Evolutionary conservation across 1,140 invertebrate genomes (phyloP).

Genomic region (Steinernema khuongi): DNA sequence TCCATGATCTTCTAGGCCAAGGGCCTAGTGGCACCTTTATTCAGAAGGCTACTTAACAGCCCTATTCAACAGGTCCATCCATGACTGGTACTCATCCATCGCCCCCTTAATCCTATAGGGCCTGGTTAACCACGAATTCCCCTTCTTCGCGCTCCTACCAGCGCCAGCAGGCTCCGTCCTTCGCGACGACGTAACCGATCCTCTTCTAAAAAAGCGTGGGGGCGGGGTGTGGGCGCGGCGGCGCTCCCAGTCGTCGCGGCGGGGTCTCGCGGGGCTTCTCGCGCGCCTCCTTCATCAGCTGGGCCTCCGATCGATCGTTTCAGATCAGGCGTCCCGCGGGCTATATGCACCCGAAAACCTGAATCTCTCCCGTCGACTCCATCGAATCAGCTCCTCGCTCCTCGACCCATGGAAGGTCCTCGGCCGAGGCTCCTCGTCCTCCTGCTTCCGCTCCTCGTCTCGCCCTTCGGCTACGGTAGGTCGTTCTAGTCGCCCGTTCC

Average conservation of each 20-base stretch:
- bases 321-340: constrained; percentile 1
- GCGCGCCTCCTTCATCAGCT: neutral
- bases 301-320: constrained; percentile 16
- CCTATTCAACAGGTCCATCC: too few species aligned
- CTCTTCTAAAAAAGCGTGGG: too few species aligned
- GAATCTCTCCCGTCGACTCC: neutral
- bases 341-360: constrained; percentile 10
- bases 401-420: neutral
- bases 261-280: neutral
- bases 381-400: neutral
- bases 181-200: too few species aligned
- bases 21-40: too few species aligned
- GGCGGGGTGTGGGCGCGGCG: neutral
- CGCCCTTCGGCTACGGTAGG: neutral
- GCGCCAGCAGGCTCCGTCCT: too few species aligned
- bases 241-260: neutral
- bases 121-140: too few species aligned
- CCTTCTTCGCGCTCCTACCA: too few species aligned
- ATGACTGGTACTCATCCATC: too few species aligned
- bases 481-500: neutral
- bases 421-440: neutral
- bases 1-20: too few species aligned
- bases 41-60: too few species aligned
- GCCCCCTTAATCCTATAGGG: too few species aligned
- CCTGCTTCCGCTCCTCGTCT: neutral